These are phyloP conservation scores for Typhlomys cinereus DNA, from an alignment of 2,113 vertebrate genomes.

Conservation along the genomic window DNA sequence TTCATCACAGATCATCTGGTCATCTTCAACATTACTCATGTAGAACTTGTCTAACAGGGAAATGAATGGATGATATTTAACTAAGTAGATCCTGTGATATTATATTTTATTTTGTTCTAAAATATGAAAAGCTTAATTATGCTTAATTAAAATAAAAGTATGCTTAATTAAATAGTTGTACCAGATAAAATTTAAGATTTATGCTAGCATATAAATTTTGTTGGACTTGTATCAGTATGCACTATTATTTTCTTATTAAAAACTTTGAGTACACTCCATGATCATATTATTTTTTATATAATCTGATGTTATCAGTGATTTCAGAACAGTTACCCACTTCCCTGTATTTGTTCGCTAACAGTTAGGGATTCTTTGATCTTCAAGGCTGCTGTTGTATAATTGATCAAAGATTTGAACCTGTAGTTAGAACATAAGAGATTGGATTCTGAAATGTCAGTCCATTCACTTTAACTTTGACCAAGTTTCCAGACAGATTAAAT, in stretches of 20 bases:
- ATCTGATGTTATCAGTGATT: conserved; percentile 23
- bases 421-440: conserved; percentile 63
- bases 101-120: conserved; percentile 12
- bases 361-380: conserved; percentile 80
- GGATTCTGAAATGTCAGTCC: conserved; percentile 70
- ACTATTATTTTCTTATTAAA: conserved; percentile 9
- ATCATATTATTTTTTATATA: conserved; percentile 38
- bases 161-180: conserved; percentile 4
- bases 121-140: neutral
- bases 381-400: conserved; percentile 76
- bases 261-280: neutral
- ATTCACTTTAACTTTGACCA: conserved; percentile 59
- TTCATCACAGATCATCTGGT: neutral
- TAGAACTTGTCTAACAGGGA: neutral
- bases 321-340: conserved; percentile 22
- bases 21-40: neutral
- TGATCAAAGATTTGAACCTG: conserved; percentile 77
- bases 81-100: neutral
- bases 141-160: neutral
- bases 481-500: conserved; percentile 73
- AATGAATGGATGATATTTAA: neutral
- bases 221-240: neutral
- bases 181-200: no score
- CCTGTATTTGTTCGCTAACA: conserved; percentile 38
- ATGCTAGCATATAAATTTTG: no score